These are phyloP conservation scores for Melanogrammus aeglefinus DNA, from an alignment of 2,797 vertebrate genomes.

Conservation along the genomic window DNA sequence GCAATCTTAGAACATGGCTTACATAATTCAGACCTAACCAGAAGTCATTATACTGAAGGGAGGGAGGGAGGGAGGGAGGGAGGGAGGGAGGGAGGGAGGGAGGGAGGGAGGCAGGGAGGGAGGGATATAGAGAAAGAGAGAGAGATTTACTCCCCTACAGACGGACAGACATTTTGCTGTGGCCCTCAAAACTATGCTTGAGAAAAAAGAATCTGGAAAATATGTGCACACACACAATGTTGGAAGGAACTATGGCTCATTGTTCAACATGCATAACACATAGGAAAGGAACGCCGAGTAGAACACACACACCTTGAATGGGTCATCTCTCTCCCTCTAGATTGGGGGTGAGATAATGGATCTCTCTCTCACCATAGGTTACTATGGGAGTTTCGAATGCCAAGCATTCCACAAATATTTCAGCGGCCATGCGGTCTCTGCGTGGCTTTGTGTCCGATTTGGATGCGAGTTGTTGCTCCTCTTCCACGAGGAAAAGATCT, in stretches of 20 bases:
- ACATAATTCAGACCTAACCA: too few relatives aligned
- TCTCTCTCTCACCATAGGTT: not conserved
- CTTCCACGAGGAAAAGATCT: not conserved
- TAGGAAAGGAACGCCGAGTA: not conserved
- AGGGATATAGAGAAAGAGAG: not conserved
- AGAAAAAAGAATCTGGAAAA: not conserved
- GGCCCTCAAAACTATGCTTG: not conserved
- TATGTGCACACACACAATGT: not conserved
- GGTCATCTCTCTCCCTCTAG: constrained; percentile 33
- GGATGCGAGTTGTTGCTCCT: not conserved
- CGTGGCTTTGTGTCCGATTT: not conserved
- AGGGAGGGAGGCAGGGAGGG: not conserved
- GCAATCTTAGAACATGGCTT: too few relatives aligned
- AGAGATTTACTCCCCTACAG: not conserved
- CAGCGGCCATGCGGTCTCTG: not conserved
- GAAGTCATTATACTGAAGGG: too few relatives aligned
- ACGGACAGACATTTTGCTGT: not conserved
- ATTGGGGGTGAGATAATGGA: constrained; percentile 25
- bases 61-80: not conserved
- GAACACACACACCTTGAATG: constrained; percentile 14
- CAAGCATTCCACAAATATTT: not conserved
- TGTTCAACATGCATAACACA: constrained; percentile 2
- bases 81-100: not conserved
- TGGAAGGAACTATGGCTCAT: constrained; percentile 1
- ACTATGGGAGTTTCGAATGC: not conserved